Evolutionary conservation across 1,140 invertebrate genomes (phyloP), one percentile per base, ranked within the genome.

Genomic region (Aphelenchoides besseyi): DNA sequence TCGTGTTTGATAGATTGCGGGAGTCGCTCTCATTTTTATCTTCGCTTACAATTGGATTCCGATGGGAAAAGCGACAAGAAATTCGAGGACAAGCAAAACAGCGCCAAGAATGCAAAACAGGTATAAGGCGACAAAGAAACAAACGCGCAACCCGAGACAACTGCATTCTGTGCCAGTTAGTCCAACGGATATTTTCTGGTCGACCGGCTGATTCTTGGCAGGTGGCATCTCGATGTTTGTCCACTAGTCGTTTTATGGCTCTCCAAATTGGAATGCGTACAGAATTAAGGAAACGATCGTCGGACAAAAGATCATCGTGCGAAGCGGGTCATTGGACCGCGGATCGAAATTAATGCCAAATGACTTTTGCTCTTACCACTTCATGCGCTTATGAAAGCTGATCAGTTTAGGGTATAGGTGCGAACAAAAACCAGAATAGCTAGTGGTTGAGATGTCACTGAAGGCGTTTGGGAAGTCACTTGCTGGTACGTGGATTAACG

Each of bases 261-360:
- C n/a, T n/a, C n/a, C n/a, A n/a, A n/a, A n/a, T n/a, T n/a, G n/a
- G 23, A 48, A 23, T 48, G 41, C 41, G 41, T 48, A 48, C 41
- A 48, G 23, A 48, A 48, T n/a, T n/a, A n/a, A n/a, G n/a, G n/a
- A n/a, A n/a, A n/a, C 23, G 41, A 23, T 23, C 41, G 41, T 23
- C 41, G 41, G 41, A 48, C 41, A 48, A 48, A 48, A 48, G 41
- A 48, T 48, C 41, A 48, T 48, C 41, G 41, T 48, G 41, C 41
- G 12, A 12, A 23, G 12, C 41, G 41, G 23, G 12, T 23, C 12
- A 48, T 23, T 48, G 41, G 41, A 48, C 41, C 12, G 41, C 41
- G 12, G 41, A 48, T 48, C 41, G 12, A 16, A 48, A 48, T 48
- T 48, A 48, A 12, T 12, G 41, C 41, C 12, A 48, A 23, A 12